Evolutionary conservation across 2,888 invertebrate species (phyloP).

Genomic region (Cylindroiulus punctatus): DNA sequence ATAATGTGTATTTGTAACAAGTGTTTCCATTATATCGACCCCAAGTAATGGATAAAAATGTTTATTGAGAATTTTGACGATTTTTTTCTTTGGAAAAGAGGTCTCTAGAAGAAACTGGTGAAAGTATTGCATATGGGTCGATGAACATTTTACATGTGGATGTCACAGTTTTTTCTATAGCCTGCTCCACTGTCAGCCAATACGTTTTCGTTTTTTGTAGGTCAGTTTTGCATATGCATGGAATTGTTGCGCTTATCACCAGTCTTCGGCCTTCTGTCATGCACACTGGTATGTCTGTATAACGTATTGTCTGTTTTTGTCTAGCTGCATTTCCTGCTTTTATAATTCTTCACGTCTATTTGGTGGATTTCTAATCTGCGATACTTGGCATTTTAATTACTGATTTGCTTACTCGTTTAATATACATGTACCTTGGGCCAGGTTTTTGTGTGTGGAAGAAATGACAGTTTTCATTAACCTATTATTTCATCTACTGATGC

Average conservation of each 20-base stretch:
- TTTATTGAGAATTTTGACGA: background rate
- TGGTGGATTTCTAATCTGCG: no score
- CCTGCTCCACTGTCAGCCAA: slow-evolving; percentile 1
- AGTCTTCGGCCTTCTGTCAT: background rate
- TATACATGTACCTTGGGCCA: no score
- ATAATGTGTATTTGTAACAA: no score
- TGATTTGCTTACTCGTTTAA: no score
- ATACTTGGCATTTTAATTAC: no score
- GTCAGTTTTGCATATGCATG: slow-evolving; percentile 21
- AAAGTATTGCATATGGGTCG: background rate
- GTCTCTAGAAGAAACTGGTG: background rate
- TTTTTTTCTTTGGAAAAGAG: background rate
- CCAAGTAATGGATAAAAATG: no score
- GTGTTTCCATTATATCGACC: no score
- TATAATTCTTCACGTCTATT: background rate
- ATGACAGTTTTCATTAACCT: no score
- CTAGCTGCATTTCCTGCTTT: background rate
- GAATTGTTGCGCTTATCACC: slow-evolving; percentile 24
- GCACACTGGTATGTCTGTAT: slow-evolving; percentile 10
- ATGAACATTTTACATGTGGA: background rate
- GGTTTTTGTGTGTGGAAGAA: no score
- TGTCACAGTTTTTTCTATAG: background rate
- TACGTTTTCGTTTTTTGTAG: slow-evolving; percentile 12
- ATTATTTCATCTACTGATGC: no score
- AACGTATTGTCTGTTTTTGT: background rate